Conservation (phyloP, 2,113 vertebrate genomes). For the Zingel zingel region DNA sequence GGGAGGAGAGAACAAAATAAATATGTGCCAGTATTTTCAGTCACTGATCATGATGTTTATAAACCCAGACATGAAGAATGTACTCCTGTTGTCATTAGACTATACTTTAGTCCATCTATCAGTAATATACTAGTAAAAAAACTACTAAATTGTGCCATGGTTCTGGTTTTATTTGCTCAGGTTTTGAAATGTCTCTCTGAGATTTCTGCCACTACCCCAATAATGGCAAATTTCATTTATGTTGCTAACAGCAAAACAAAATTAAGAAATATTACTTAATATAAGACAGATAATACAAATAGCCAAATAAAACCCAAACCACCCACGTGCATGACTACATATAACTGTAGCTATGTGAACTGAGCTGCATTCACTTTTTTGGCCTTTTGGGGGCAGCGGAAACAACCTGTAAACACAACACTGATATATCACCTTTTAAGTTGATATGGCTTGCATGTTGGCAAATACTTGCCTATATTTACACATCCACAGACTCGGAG, state of each 20-base stretch:
- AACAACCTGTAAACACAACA: background rate
- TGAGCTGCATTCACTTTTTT: background rate
- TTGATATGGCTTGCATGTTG: background rate
- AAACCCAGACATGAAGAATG: background rate
- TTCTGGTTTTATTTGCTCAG: background rate
- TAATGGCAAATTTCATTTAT: background rate
- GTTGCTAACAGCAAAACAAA: background rate
- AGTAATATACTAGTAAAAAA: background rate
- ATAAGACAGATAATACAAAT: background rate
- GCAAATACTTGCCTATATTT: no score
- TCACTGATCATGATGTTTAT: background rate
- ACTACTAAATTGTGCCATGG: background rate
- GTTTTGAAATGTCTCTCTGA: background rate
- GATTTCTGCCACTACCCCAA: background rate
- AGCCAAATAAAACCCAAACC: background rate
- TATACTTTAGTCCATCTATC: background rate
- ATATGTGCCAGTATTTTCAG: background rate
- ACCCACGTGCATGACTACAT: background rate
- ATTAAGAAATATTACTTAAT: background rate
- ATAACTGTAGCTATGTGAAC: background rate
- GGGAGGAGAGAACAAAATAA: constrained; percentile 41
- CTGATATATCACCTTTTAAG: background rate
- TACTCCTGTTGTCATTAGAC: background rate
- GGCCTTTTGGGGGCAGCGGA: background rate
- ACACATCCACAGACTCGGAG: background rate